A percentile compares a stretch with the other conserved stretches of the same genome.
phyloP scores from a whole-genome alignment of 2,888 invertebrate species.

The Hemicrepidius hirtus region DNA sequence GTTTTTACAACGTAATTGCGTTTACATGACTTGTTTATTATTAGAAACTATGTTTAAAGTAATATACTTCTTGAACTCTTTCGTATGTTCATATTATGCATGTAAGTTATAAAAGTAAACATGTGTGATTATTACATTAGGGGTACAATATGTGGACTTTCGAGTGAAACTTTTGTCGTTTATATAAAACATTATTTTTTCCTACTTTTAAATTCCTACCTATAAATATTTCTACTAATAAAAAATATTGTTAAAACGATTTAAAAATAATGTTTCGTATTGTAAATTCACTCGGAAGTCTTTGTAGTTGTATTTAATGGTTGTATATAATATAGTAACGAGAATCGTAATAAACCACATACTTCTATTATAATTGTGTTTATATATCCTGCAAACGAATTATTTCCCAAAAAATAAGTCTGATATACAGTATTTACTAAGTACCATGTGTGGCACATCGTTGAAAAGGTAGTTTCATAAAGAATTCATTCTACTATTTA shows the following conservation, averaged over 20 bases:
- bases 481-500: too few species aligned
- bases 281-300: constrained; percentile 44
- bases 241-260: background rate
- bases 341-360: constrained; percentile 50
- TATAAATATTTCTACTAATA: constrained; percentile 13
- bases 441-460: too few species aligned
- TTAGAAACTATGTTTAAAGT: background rate
- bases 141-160: constrained; percentile 45
- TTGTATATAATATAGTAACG: constrained; percentile 48
- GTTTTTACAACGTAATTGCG: background rate
- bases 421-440: too few species aligned
- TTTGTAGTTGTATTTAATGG: constrained; percentile 49
- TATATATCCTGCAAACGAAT: background rate
- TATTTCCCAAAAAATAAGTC: background rate
- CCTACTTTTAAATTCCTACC: constrained; percentile 13
- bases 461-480: too few species aligned
- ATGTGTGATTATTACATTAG: constrained; percentile 68
- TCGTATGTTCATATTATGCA: constrained; percentile 66
- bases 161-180: constrained; percentile 34
- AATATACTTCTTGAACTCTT: constrained; percentile 30
- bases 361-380: constrained; percentile 42
- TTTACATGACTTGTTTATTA: background rate
- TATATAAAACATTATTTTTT: constrained; percentile 6
- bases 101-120: constrained; percentile 68
- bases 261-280: constrained; percentile 15